These are phyloP conservation scores for Naja naja DNA, from an alignment of 2,113 vertebrate species.

Conservation along the genomic window DNA sequence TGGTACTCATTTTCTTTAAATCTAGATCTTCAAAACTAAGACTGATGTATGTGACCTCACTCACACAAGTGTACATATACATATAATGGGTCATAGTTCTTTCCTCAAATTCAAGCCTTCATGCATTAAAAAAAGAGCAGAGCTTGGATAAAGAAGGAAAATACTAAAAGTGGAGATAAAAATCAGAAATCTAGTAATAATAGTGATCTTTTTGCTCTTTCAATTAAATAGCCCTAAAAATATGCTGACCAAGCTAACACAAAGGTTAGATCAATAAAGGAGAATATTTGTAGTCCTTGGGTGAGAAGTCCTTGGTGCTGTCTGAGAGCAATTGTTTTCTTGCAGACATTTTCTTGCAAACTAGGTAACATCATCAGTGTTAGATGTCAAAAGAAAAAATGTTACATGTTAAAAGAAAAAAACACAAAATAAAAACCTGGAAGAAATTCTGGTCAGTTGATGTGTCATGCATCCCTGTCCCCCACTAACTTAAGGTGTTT, in stretches of 20 bases:
- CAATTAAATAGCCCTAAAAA: neutral
- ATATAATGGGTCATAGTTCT: neutral
- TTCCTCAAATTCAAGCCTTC: neutral
- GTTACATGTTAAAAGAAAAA: neutral
- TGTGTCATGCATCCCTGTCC: neutral
- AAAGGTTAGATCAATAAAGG: neutral
- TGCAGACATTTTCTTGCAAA: too few species aligned
- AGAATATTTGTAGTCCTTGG: neutral
- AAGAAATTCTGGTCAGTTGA: neutral
- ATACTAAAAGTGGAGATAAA: too few species aligned
- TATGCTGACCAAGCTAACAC: neutral
- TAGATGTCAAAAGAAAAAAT: neutral
- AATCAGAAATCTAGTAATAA: neutral
- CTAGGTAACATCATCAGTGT: neutral
- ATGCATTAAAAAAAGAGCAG: neutral
- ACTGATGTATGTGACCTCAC: neutral
- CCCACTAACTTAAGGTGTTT: too few species aligned
- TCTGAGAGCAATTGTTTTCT: too few species aligned
- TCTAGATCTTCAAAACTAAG: neutral
- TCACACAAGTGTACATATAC: too few species aligned
- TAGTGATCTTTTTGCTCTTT: neutral
- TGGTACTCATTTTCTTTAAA: neutral
- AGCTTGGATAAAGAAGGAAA: neutral
- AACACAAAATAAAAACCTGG: neutral
- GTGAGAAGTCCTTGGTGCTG: too few species aligned